Percentiles rank a stretch among this genome's conserved stretches.
These are phyloP conservation scores for Silurus glanis DNA, from an alignment of 2,113 vertebrate species.

Conservation along the genomic window DNA sequence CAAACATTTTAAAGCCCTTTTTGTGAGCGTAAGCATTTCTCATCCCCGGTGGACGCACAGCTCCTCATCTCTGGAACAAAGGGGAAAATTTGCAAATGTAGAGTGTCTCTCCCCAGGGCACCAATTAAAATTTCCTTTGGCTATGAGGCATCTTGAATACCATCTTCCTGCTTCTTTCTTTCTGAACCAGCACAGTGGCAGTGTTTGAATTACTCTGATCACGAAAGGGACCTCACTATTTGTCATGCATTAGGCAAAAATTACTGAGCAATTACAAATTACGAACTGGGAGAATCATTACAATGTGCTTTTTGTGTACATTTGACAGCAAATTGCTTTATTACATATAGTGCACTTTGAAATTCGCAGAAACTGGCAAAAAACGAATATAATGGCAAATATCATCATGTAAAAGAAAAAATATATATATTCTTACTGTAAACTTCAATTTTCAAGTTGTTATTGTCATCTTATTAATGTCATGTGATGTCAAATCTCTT, in stretches of 20 bases:
- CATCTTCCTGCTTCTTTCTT: conserved; percentile 47
- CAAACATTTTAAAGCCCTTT: conserved; percentile 39
- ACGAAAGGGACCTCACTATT: conserved; percentile 62
- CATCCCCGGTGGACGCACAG: conserved; percentile 58
- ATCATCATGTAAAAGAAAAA: neutral
- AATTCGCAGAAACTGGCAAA: neutral
- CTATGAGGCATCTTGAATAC: conserved; percentile 63
- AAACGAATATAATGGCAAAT: neutral
- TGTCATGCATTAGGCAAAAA: conserved; percentile 71
- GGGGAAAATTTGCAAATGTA: conserved; percentile 65
- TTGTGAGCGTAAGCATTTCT: conserved; percentile 61
- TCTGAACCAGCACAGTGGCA: conserved; percentile 63
- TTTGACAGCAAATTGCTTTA: conserved; percentile 52
- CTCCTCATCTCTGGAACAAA: conserved; percentile 66
- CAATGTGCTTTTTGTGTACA: conserved; percentile 65
- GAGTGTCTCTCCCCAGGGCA: conserved; percentile 64
- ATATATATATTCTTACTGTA: neutral
- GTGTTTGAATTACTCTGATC: conserved; percentile 55
- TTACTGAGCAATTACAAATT: conserved; percentile 72
- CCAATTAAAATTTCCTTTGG: conserved; percentile 77
- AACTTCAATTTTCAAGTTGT: neutral
- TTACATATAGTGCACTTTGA: conserved; percentile 40
- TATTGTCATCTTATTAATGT: neutral
- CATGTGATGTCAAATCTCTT: neutral
- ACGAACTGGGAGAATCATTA: conserved; percentile 59